A percentile compares a stretch with the other conserved stretches of the same genome.
phyloP scores from a whole-genome alignment of 2,888 invertebrate genomes.

The Amblyjoppa proteus region DNA sequence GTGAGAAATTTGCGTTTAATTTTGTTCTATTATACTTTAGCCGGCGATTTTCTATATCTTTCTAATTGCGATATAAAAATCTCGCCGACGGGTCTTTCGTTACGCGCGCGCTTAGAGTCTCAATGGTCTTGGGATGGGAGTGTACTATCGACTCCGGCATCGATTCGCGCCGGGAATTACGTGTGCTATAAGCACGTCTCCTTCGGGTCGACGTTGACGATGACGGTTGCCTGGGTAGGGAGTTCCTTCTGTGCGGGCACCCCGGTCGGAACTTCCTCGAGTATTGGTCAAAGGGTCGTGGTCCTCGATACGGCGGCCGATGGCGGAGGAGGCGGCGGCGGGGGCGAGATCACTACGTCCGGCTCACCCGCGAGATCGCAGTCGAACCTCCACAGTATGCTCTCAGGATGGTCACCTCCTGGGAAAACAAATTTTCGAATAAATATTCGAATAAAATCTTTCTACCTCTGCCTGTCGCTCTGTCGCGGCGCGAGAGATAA shows the following conservation, averaged over 20 bases:
- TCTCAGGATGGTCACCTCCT: slow-evolving; percentile 85
- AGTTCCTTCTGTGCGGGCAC: slow-evolving; percentile 80
- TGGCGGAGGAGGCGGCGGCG: slow-evolving; percentile 81
- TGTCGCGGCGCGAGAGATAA: no score
- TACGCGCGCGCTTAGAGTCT: slow-evolving; percentile 10
- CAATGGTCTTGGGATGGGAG: slow-evolving; percentile 56
- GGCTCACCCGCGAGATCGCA: slow-evolving; percentile 84
- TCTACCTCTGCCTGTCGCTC: background rate
- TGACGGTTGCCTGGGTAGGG: slow-evolving; percentile 78
- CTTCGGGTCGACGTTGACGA: slow-evolving; percentile 81
- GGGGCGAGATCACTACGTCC: slow-evolving; percentile 82
- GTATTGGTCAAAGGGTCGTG: slow-evolving; percentile 84
- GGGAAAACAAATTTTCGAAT: slow-evolving; percentile 30
- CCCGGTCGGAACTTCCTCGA: slow-evolving; percentile 83
- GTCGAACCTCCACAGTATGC: slow-evolving; percentile 84
- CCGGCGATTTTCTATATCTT: slow-evolving; percentile 7
- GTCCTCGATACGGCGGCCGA: slow-evolving; percentile 81
- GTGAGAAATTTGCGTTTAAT: slow-evolving; percentile 21
- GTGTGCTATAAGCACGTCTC: slow-evolving; percentile 83
- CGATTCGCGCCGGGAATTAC: slow-evolving; percentile 75
- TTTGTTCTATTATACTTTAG: slow-evolving; percentile 22
- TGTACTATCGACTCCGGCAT: slow-evolving; percentile 64
- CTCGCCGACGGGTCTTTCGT: background rate
- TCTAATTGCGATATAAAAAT: slow-evolving; percentile 21
- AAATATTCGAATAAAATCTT: background rate